Percentiles rank a stretch among this genome's conserved stretches.
Evolutionary conservation across 1,140 invertebrate genomes (phyloP).

Genomic region (Rhizoglyphus robini): DNA sequence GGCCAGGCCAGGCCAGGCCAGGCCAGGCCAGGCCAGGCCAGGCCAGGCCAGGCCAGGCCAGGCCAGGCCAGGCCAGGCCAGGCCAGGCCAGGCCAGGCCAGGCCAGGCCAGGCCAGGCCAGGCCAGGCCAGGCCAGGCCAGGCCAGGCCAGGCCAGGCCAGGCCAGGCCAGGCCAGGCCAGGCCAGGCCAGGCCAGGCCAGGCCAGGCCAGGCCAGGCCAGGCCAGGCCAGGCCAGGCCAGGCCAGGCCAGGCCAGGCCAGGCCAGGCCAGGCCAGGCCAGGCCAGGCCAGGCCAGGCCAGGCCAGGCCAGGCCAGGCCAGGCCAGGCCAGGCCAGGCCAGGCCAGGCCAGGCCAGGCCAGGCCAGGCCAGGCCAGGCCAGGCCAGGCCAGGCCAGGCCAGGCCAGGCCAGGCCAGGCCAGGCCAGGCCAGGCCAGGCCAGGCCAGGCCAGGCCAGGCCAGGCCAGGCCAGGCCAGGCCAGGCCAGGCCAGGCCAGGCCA

Average conservation of each 20-base stretch:
- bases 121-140: constrained; percentile 27
- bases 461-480: constrained; percentile 27
- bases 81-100: constrained; percentile 27
- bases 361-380: constrained; percentile 27
- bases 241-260: constrained; percentile 28
- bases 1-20: constrained; percentile 23
- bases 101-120: constrained; percentile 26
- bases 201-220: constrained; percentile 28
- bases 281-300: constrained; percentile 26
- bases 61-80: constrained; percentile 27
- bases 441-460: constrained; percentile 27
- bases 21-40: constrained; percentile 26
- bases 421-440: constrained; percentile 27
- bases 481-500: constrained; percentile 19
- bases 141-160: constrained; percentile 25
- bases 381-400: constrained; percentile 26
- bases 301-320: constrained; percentile 28
- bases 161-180: constrained; percentile 27
- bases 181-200: constrained; percentile 28
- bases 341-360: constrained; percentile 28
- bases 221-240: constrained; percentile 25
- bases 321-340: constrained; percentile 27
- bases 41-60: constrained; percentile 27
- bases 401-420: constrained; percentile 29
- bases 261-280: constrained; percentile 28